Evolutionary conservation across 1,140 invertebrate genomes (phyloP).

Genomic region (Orussus abietinus): DNA sequence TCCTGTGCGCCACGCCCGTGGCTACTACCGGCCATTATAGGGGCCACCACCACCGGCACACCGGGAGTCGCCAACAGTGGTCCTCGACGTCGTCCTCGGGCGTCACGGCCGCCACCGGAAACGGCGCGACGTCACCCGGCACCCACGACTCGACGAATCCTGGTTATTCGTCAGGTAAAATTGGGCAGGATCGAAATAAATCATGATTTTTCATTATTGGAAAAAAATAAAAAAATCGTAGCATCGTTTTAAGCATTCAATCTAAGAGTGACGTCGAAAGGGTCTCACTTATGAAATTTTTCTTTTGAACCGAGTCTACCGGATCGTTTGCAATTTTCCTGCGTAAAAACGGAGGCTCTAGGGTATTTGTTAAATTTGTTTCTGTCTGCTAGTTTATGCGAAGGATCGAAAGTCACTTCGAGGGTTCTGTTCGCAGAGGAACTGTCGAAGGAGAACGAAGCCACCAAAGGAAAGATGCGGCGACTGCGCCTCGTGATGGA

Average conservation of each 20-base stretch:
- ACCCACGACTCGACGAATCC: constrained; percentile 25
- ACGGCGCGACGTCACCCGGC: constrained; percentile 16
- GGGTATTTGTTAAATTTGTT: no score
- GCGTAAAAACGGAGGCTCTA: no score
- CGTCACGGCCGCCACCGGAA: constrained; percentile 22
- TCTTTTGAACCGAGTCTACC: no score
- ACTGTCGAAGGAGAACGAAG: constrained; percentile 67
- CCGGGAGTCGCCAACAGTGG: constrained; percentile 34
- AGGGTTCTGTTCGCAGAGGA: constrained; percentile 49
- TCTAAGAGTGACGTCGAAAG: no score
- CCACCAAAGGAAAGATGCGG: constrained; percentile 81
- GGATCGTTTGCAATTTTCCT: no score
- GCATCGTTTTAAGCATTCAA: no score
- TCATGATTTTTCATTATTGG: no score
- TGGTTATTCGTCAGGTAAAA: constrained; percentile 26
- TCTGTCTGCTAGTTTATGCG: no score
- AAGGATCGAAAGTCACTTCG: no score
- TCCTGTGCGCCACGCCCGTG: constrained; percentile 79
- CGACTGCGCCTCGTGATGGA: constrained; percentile 83
- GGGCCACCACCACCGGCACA: constrained; percentile 43
- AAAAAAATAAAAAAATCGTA: no score
- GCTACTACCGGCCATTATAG: constrained; percentile 48
- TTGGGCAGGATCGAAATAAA: no score
- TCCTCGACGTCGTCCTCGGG: constrained; percentile 21
- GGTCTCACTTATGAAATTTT: no score